Percentiles rank a stretch among this genome's conserved stretches.
Conservation (phyloP, 1,140 invertebrate genomes). For the Diorhabda carinulata region DNA sequence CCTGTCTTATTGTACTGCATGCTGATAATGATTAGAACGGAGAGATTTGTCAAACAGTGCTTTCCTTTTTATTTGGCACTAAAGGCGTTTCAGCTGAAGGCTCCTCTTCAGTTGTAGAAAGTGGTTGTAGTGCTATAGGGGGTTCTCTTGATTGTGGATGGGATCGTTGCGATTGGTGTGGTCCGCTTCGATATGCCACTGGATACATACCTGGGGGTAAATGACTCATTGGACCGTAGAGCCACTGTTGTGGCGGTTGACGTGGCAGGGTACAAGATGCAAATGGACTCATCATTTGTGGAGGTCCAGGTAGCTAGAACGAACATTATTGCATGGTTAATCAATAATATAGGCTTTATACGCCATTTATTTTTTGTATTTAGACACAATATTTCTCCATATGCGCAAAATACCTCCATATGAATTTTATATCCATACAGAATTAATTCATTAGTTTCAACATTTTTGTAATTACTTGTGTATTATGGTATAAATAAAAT, state of each 20-base stretch:
- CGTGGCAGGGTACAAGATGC: slow-evolving; percentile 51
- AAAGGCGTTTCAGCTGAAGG: slow-evolving; percentile 53
- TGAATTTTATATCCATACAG: too few species aligned
- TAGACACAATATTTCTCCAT: too few species aligned
- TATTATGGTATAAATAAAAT: too few species aligned
- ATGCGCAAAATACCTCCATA: too few species aligned
- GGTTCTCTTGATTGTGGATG: slow-evolving; percentile 38
- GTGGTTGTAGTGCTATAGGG: slow-evolving; percentile 50
- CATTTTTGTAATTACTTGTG: too few species aligned
- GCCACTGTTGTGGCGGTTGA: slow-evolving; percentile 46
- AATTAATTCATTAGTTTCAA: too few species aligned
- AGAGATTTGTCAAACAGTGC: slow-evolving; percentile 54
- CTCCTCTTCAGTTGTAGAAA: slow-evolving; percentile 48
- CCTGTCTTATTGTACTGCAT: slow-evolving; percentile 18
- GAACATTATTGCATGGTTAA: too few species aligned
- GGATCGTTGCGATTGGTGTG: slow-evolving; percentile 35
- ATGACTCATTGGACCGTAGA: slow-evolving; percentile 43
- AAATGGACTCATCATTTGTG: slow-evolving; percentile 44
- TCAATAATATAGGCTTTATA: too few species aligned
- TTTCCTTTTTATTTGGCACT: slow-evolving; percentile 55
- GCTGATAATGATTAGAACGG: slow-evolving; percentile 32
- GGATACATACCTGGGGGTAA: slow-evolving; percentile 45
- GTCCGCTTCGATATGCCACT: slow-evolving; percentile 37
- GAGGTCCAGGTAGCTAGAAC: slow-evolving; percentile 33
- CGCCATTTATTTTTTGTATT: too few species aligned